Percentiles rank a stretch among this genome's conserved stretches.
These are phyloP conservation scores for Mythimna ferrago DNA, from an alignment of 2,888 invertebrate species.

Conservation along the genomic window DNA sequence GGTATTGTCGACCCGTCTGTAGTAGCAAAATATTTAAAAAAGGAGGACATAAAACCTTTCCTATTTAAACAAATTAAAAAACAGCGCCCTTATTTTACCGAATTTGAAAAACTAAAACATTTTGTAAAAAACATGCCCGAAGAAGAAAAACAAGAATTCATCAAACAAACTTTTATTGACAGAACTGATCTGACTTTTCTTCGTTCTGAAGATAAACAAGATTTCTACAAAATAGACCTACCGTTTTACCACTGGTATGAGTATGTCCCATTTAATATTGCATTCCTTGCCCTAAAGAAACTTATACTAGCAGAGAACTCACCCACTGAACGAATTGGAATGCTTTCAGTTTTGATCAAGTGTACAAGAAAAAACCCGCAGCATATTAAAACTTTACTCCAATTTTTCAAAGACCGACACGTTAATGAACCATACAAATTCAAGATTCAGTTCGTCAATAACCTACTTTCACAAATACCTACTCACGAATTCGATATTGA, in stretches of 20 bases:
- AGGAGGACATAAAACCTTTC: conserved; percentile 69
- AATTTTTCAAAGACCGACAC: conserved; percentile 78
- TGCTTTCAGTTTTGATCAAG: conserved; percentile 73
- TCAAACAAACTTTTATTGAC: conserved; percentile 76
- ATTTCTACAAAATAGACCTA: not conserved
- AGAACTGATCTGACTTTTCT: conserved; percentile 40
- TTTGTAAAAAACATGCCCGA: conserved; percentile 75
- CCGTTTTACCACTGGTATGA: conserved; percentile 77
- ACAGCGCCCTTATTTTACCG: conserved; percentile 60
- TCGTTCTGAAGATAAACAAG: conserved; percentile 3
- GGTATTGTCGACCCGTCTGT: conserved; percentile 68
- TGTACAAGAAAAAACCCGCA: conserved; percentile 71
- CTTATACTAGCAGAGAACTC: conserved; percentile 75
- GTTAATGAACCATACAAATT: conserved; percentile 82
- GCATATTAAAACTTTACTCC: conserved; percentile 72
- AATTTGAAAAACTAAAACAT: conserved; percentile 69
- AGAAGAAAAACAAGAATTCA: conserved; percentile 75
- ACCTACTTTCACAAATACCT: conserved; percentile 69
- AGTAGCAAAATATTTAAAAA: conserved; percentile 63
- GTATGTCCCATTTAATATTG: conserved; percentile 75
- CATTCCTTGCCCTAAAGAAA: conserved; percentile 76
- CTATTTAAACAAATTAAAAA: conserved; percentile 68
- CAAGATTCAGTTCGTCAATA: conserved; percentile 78
- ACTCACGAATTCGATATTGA: conserved; percentile 69
- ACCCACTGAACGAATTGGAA: conserved; percentile 73